Evolutionary conservation across 1,140 invertebrate species (phyloP).

Genomic region (Ceratitis capitata): DNA sequence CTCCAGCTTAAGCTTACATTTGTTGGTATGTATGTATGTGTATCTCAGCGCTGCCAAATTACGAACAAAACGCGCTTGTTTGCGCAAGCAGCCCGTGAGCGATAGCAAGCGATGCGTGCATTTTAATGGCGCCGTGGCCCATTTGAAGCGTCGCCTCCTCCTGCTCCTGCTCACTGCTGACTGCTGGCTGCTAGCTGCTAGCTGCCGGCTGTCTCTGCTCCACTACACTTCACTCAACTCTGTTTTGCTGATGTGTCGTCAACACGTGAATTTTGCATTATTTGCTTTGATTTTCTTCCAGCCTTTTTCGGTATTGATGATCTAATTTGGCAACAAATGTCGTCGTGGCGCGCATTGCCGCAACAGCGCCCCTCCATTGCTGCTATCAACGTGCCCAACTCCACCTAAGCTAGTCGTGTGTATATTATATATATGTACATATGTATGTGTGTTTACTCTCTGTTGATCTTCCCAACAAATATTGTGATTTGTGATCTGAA

Average conservation of each 20-base stretch:
- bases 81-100: constrained; percentile 7
- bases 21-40: neutral
- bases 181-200: constrained; percentile 44
- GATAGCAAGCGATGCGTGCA: constrained; percentile 14
- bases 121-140: constrained; percentile 30
- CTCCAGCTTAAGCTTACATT: neutral
- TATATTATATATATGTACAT: neutral
- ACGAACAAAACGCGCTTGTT: constrained; percentile 29
- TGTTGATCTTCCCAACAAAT: constrained; percentile 20
- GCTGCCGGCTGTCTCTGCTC: neutral
- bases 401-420: neutral
- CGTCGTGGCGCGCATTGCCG: constrained; percentile 51
- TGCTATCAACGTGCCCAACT: too few species aligned
- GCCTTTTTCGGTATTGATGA: constrained; percentile 55
- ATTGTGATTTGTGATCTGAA: constrained; percentile 2
- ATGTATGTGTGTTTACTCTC: neutral
- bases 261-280: constrained; percentile 41
- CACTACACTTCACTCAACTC: too few species aligned
- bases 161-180: constrained; percentile 44
- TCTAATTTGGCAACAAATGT: constrained; percentile 65
- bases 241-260: constrained; percentile 37
- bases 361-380: constrained; percentile 41
- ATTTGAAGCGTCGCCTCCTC: constrained; percentile 41
- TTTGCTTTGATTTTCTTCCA: constrained; percentile 15
- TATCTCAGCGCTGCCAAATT: neutral